Evolutionary conservation across 2,888 invertebrate genomes (phyloP).

Genomic region (Argyresthia goedartella): DNA sequence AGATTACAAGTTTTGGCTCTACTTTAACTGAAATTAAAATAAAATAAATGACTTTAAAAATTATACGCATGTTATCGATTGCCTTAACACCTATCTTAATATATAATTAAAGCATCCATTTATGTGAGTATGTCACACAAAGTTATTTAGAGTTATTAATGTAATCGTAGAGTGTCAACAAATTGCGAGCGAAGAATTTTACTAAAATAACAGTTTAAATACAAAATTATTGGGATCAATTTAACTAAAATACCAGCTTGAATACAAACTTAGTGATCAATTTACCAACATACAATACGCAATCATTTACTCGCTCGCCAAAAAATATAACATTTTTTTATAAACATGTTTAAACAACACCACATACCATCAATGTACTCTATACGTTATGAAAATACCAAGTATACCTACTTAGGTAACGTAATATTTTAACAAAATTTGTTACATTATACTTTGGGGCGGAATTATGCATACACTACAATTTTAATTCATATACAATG

Average conservation of each 20-base stretch:
- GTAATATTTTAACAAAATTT: background rate
- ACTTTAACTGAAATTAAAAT: conserved; percentile 13
- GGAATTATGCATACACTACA: background rate
- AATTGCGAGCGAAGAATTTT: too few relatives aligned
- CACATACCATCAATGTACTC: conserved; percentile 15
- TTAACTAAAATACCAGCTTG: background rate
- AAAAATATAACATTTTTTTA: conserved; percentile 5
- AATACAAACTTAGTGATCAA: conserved; percentile 7
- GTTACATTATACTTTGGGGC: background rate
- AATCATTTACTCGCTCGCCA: background rate
- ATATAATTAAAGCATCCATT: conserved; percentile 62
- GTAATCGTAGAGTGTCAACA: background rate
- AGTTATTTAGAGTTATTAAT: conserved; percentile 17
- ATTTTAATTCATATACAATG: too few relatives aligned
- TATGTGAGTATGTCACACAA: conserved; percentile 44
- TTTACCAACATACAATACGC: too few relatives aligned
- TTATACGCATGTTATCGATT: background rate
- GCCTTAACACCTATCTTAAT: conserved; percentile 55
- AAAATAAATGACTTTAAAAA: background rate
- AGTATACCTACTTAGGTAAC: background rate
- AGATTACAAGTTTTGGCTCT: conserved; percentile 29
- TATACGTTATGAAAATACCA: background rate
- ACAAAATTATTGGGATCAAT: conserved; percentile 6
- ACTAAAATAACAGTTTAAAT: background rate
- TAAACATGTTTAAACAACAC: conserved; percentile 4